Evolutionary conservation across 2,113 vertebrate species (phyloP), one percentile per base, ranked within the genome.

Genomic region (Dipodomys stephensi): DNA sequence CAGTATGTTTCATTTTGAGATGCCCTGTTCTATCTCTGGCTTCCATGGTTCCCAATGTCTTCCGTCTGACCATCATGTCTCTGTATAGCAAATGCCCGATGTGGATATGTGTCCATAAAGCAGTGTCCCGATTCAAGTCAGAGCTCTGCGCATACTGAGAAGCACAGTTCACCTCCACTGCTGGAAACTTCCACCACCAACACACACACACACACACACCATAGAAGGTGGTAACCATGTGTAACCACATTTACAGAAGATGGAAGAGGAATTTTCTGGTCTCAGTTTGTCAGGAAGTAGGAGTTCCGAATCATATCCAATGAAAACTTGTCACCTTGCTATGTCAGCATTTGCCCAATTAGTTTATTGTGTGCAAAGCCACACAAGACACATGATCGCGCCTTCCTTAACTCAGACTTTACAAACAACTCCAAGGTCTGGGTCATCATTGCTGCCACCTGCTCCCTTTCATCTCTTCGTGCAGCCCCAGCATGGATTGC

Each of bases 371-470:
- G 79, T 64, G 68, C 25, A 53, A 82, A 79, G 20, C 23, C 39
- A 22, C 25, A 16, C 64, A 83, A 65, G 62, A 83, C 91, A 60
- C 64, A 86, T 12, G 65, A 46, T 25, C 6, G 65, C 11, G 74
- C 15, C 32, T 94, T 73, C 20, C 72, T 64, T 69, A 95, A 91
- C 71, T 80, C 62, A 88, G 73, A 69, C 44, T 79, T 81, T 27
- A 2, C 53, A 89, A 77, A 28, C 30, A 46, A 81, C n/a, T 73
- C 25, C 44, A 35, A 53, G 46, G 32, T 64, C 18, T 39, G 79
- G 23, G 5, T 4, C 27, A 35, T 32, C 2, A 57, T 87, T 91
- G 76, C 44, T 81, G 35, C 60, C 73, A 44, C 22, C 49, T n/a
- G 30, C n/a, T 28, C 9, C 6, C 16, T 77, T 64, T 67, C 4